A percentile compares a stretch with the other conserved stretches of the same genome.
These are phyloP conservation scores for Acanthurus leucopareius DNA, from an alignment of 2,797 vertebrate species.

Conservation along the genomic window DNA sequence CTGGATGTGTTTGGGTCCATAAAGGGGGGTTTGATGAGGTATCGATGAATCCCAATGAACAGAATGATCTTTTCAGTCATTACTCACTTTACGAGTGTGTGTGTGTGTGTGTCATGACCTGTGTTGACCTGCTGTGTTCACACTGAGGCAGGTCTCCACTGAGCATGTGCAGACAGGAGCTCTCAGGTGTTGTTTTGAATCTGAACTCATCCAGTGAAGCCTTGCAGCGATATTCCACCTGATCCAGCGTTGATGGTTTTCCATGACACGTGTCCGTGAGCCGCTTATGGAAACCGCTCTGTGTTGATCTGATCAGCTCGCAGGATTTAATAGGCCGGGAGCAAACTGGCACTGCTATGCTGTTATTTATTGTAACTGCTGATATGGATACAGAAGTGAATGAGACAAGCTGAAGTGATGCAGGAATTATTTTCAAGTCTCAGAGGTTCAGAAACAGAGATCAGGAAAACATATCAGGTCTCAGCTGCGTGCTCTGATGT, in stretches of 20 bases:
- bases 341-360: neutral
- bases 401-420: too few relatives aligned
- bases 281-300: slow-evolving; percentile 14
- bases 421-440: neutral
- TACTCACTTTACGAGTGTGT: neutral
- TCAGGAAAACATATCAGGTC: too few relatives aligned
- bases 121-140: neutral
- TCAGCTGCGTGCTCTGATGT: too few relatives aligned
- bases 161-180: slow-evolving; percentile 53
- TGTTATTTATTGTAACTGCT: neutral
- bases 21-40: too few relatives aligned
- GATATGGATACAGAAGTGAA: neutral
- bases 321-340: neutral
- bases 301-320: slow-evolving; percentile 4
- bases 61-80: neutral
- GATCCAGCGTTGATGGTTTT: slow-evolving; percentile 13
- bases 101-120: neutral
- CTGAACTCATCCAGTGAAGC: slow-evolving; percentile 1
- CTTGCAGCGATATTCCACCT: neutral
- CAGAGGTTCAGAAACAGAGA: neutral
- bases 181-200: neutral
- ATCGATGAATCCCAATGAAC: too few relatives aligned
- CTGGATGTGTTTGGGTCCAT: neutral
- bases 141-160: neutral
- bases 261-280: slow-evolving; percentile 1